Percentiles rank a stretch among this genome's conserved stretches.
Evolutionary conservation across 2,888 invertebrate genomes (phyloP).

Genomic region (Mesodorylaimus sp.): DNA sequence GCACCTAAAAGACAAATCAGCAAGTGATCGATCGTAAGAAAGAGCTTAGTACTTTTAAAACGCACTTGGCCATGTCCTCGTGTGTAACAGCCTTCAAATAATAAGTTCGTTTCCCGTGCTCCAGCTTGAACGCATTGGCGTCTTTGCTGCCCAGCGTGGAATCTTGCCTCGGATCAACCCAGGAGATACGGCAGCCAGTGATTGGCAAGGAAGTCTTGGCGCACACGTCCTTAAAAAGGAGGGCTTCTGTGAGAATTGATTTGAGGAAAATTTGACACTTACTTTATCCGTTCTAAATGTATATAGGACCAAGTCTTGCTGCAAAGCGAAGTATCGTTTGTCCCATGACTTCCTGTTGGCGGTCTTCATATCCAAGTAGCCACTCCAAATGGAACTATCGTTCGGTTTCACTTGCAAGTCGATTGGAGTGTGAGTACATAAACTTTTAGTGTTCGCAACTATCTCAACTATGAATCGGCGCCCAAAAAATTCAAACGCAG

Average conservation of each 20-base stretch:
- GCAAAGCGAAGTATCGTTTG: constrained; percentile 41
- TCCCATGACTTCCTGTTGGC: constrained; percentile 38
- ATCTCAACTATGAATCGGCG: too few species aligned
- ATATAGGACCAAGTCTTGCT: constrained; percentile 42
- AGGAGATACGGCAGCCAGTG: constrained; percentile 40
- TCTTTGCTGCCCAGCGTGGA: background rate
- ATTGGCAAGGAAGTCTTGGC: constrained; percentile 43
- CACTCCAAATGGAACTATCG: constrained; percentile 38
- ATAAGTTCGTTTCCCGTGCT: background rate
- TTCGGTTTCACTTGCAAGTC: constrained; percentile 37
- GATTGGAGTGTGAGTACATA: too few species aligned
- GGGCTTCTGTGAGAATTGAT: constrained; percentile 33
- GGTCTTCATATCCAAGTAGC: constrained; percentile 38
- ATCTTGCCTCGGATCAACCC: constrained; percentile 18
- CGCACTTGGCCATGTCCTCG: background rate
- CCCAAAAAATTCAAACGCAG: too few species aligned
- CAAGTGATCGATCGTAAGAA: background rate
- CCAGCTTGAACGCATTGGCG: constrained; percentile 1
- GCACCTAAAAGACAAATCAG: background rate
- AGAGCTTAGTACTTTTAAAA: background rate
- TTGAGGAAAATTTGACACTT: constrained; percentile 17
- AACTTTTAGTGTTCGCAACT: too few species aligned
- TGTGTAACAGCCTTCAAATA: background rate
- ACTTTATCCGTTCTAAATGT: constrained; percentile 33
- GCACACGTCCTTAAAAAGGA: too few species aligned